Evolutionary conservation across 2,888 invertebrate species (phyloP).

Genomic region (Lepidocyrtinus sp.): DNA sequence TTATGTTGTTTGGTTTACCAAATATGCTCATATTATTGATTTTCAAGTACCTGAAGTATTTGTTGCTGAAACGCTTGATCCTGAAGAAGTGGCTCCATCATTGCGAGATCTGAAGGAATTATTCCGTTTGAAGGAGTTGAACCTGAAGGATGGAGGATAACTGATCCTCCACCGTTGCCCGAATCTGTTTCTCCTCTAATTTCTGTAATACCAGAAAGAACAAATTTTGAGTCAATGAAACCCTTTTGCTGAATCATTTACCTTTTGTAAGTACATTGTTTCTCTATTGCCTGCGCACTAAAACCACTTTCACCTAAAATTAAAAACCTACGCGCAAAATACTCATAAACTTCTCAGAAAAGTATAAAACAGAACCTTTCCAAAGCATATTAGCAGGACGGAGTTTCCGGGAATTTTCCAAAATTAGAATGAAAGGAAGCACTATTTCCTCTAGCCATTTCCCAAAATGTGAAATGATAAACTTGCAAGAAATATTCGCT

Average conservation of each 20-base stretch:
- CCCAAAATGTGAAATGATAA: no score
- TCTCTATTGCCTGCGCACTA: neutral
- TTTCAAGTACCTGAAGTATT: slow-evolving; percentile 73
- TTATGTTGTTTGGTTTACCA: no score
- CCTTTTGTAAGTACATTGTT: neutral
- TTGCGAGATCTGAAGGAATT: slow-evolving; percentile 66
- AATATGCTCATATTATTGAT: no score
- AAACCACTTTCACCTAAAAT: neutral
- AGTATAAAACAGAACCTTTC: no score
- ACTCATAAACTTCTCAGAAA: no score
- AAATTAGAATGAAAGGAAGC: no score
- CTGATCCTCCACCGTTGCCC: slow-evolving; percentile 59
- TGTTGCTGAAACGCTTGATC: slow-evolving; percentile 80
- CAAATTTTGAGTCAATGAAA: neutral
- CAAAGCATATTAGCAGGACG: no score
- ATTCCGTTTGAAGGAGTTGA: slow-evolving; percentile 63
- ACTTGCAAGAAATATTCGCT: no score
- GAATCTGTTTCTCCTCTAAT: slow-evolving; percentile 67
- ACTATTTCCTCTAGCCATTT: no score
- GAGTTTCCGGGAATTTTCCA: no score
- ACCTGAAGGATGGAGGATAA: slow-evolving; percentile 58
- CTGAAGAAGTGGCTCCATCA: slow-evolving; percentile 75
- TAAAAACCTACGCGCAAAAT: no score
- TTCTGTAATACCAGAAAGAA: slow-evolving; percentile 67
- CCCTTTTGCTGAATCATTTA: neutral